These are phyloP conservation scores for Meghimatium bilineatum DNA, from an alignment of 2,888 invertebrate genomes.

Conservation along the genomic window DNA sequence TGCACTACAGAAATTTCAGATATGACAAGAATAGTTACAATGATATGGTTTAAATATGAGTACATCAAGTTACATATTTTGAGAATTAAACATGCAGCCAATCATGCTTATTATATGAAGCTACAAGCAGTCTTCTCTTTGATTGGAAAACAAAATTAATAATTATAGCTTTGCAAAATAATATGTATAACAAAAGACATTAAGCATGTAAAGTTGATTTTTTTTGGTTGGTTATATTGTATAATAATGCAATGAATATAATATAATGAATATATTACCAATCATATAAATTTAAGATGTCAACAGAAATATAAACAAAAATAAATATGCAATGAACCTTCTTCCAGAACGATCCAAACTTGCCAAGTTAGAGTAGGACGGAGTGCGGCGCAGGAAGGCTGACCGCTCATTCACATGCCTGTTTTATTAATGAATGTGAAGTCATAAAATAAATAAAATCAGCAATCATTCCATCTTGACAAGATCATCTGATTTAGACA, in stretches of 20 bases:
- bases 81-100: not conserved
- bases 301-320: not conserved
- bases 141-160: too few species aligned
- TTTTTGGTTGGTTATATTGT: too few species aligned
- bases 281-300: not conserved
- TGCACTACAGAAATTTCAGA: not conserved
- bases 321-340: constrained; percentile 24
- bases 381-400: constrained; percentile 66
- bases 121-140: not conserved
- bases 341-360: constrained; percentile 59
- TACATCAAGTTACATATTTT: not conserved
- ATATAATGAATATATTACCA: not conserved
- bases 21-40: not conserved
- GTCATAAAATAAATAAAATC: not conserved
- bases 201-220: too few species aligned
- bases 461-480: not conserved
- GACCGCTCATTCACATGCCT: constrained; percentile 69
- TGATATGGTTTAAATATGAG: not conserved
- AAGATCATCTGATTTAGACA: not conserved
- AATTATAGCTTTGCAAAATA: not conserved
- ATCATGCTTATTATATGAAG: not conserved
- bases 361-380: constrained; percentile 67
- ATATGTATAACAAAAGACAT: not conserved
- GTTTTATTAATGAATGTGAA: constrained; percentile 42
- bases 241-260: too few species aligned